Base-by-base conservation (phyloP, 1,140 invertebrate species). In the Micrasema minimum region DNA sequence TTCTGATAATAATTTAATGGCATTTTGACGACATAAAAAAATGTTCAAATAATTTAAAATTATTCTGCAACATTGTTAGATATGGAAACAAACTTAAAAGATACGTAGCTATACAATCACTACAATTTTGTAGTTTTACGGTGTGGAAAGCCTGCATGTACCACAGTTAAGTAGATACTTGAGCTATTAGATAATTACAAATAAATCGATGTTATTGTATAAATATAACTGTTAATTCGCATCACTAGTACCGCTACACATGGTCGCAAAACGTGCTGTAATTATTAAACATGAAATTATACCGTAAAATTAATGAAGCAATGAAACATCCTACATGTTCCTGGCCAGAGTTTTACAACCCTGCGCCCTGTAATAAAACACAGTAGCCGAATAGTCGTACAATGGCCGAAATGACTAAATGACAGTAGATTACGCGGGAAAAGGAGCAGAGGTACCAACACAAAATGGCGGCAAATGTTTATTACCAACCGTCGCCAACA, bases 331-430 rank as follows among this genome's bases (percentile, higher is more conserved):
- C 6, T 20, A 59, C 16, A 59, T 18, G 31, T 38, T 59, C 20
- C 5, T 7, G 55, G 20, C 55, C 14, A 55, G 41, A 67, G 45
- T 74, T 67, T 70, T 67, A 74, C 66, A 72, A 51, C 62, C 69
- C 69, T 66, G 62, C 51, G 50, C 9, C 23, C n/a, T 43, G 69
- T 65, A 74, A 74, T 74, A 74, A 74, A 74, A 71, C 46, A 64
- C 72, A 74, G 68, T 43, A 64, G 68, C 46, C 37, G 50, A 64
- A 68, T 55, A 31, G 68, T 68, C 53, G 55, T 41, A 74, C 72
- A 74, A 74, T 67, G 66, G 68, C 55, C 59, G 41, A 74, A 73
- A 74, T 74, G 72, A 74, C 68, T 74, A 74, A n/a, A 74, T 74
- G 72, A 71, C 69, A 53, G 46, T 22, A 71, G 72, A 74, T 74